A percentile compares a stretch with the other conserved stretches of the same genome.
Conservation (phyloP, 2,888 invertebrate genomes). For the Geophilus truncorum region DNA sequence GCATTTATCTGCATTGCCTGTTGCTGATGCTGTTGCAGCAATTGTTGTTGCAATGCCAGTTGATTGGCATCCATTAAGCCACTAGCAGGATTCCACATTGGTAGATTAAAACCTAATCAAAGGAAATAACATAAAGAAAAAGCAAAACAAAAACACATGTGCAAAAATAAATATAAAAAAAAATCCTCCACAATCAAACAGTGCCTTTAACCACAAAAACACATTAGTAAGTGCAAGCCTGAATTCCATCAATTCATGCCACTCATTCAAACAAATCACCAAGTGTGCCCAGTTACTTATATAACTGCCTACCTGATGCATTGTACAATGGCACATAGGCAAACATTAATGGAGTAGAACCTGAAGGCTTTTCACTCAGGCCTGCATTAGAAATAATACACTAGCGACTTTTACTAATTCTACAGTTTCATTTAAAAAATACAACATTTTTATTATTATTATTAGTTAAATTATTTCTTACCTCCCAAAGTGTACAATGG, state of each 20-base stretch:
- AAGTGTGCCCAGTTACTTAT: neutral
- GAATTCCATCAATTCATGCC: neutral
- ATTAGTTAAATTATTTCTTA: too few species aligned
- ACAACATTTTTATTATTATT: too few species aligned
- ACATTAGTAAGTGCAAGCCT: neutral
- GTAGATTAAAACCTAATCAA: slow-evolving; percentile 36
- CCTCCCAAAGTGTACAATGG: slow-evolving; percentile 48
- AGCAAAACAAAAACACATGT: neutral
- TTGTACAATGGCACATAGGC: slow-evolving; percentile 38
- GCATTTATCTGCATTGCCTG: slow-evolving; percentile 37
- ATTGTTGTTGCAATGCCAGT: slow-evolving; percentile 69
- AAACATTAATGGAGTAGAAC: slow-evolving; percentile 34
- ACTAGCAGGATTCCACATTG: slow-evolving; percentile 36
- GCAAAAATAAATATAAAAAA: neutral
- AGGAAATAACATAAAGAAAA: neutral
- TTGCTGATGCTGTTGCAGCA: slow-evolving; percentile 64
- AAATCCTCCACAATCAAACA: slow-evolving; percentile 12
- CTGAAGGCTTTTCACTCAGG: slow-evolving; percentile 31
- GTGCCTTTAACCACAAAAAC: neutral
- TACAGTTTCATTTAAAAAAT: neutral
- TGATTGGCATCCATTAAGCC: slow-evolving; percentile 46
- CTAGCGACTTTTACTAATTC: slow-evolving; percentile 6
- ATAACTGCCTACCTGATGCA: slow-evolving; percentile 35
- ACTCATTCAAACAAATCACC: slow-evolving; percentile 19
- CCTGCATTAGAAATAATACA: slow-evolving; percentile 25